Evolutionary conservation across 35 echinoderm and acorn worm genomes (phyloP).

Genomic region (Ophiothrix spiculata): DNA sequence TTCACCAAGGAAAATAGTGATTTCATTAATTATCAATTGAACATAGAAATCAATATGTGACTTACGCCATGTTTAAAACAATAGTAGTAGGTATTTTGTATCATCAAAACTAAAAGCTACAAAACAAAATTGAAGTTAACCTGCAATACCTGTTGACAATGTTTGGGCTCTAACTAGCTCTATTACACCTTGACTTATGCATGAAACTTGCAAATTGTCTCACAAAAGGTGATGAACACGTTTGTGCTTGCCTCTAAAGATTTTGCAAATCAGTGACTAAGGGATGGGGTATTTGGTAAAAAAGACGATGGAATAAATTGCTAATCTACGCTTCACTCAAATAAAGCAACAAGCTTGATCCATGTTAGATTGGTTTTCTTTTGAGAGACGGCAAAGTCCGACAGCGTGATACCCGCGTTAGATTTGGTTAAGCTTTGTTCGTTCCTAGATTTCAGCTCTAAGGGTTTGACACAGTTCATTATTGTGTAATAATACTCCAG

Average conservation of each 20-base stretch:
- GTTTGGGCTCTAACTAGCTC: not conserved
- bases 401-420: too few relatives aligned
- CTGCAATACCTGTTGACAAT: not conserved
- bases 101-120: not conserved
- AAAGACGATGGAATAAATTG: not conserved
- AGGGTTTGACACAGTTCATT: conserved; percentile 1
- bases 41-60: not conserved
- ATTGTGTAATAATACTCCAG: not conserved
- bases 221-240: not conserved
- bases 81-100: not conserved
- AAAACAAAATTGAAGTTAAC: not conserved
- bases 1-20: too few relatives aligned
- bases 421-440: too few relatives aligned
- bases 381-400: not conserved
- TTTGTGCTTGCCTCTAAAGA: not conserved
- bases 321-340: not conserved
- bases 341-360: not conserved
- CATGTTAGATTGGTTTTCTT: not conserved
- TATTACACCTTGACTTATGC: not conserved
- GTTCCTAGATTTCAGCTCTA: not conserved
- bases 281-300: not conserved
- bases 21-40: too few relatives aligned
- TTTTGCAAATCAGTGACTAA: not conserved
- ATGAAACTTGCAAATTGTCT: not conserved
- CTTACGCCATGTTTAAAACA: not conserved